phyloP scores from a whole-genome alignment of 2,888 invertebrate genomes.

The Nysson spinosus region DNA sequence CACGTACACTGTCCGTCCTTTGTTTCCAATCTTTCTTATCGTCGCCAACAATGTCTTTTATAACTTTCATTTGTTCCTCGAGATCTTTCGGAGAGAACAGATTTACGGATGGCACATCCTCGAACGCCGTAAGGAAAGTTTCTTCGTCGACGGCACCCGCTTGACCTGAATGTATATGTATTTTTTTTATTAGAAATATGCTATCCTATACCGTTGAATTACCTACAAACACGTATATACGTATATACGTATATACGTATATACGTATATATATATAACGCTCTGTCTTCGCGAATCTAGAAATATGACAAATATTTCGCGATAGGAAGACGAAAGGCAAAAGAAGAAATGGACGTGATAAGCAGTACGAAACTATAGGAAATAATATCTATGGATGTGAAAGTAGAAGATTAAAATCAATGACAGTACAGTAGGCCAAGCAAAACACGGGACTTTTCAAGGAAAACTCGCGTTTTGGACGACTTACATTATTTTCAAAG shows the following conservation, averaged over 20 bases:
- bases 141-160: conserved; percentile 95
- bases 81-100: conserved; percentile 91
- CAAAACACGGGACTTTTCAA: not conserved
- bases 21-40: conserved; percentile 95
- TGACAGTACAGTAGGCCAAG: no score
- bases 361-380: no score
- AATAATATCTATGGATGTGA: no score
- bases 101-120: conserved; percentile 88
- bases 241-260: not conserved
- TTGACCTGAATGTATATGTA: conserved; percentile 70
- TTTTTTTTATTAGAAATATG: not conserved
- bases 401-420: no score
- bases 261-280: no score
- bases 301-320: no score
- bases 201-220: no score
- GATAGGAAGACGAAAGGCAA: no score
- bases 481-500: not conserved
- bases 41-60: conserved; percentile 88
- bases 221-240: not conserved
- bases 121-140: conserved; percentile 91
- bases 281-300: no score
- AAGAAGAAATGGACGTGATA: no score
- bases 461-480: not conserved
- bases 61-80: conserved; percentile 87
- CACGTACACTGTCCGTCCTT: conserved; percentile 90